Evolutionary conservation across 2,113 vertebrate species (phyloP), one percentile per base, ranked within the genome.

Genomic region (Peucedramus taeniatus): DNA sequence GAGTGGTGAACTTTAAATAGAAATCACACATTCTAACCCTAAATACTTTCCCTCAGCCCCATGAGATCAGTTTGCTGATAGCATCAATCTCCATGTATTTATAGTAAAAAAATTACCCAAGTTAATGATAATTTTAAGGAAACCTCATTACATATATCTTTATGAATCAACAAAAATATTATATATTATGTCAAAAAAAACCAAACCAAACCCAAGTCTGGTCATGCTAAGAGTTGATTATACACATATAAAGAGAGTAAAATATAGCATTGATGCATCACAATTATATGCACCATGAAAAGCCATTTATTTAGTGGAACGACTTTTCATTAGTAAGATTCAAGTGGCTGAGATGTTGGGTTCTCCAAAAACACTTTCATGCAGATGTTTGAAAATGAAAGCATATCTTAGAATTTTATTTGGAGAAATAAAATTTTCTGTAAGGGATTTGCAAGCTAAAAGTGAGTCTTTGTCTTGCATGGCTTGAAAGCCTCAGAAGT

Each of bases 401-500:
- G 11, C 2, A 3, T 37, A 12, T 71, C 57, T 27, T 30, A 51
- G 21, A 63, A 82, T 3, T 33, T n/a, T 20, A 47, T 57, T 65
- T 50, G 2, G 13, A 68, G 45, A 83, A 83, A 51, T 1, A 19
- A 40, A 92, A 60, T 15, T 16, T 76, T 12, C 18, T 64, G 11
- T 40, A 39, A 65, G 18, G 10, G 37, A n/a, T 27, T 10, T 83
- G 15, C 6, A 92, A 74, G 35, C 8, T 7, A 35, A 44, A 80
- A 59, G 18, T 45, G 10, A n/a, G n/a, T 50, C n/a, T 60, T 64
- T 42, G 20, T 7, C 31, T 49, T 1, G 0, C 1, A 2, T 47
- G 20, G 3, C 15, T 65, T 60, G 23, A 27, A 44, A 57, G 13
- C 3, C 42, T 16, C 30, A 10, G 19, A 80, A 80, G 13, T 7